Conservation (phyloP, 92 coral and sea anemone species). For the Montipora capitata region DNA sequence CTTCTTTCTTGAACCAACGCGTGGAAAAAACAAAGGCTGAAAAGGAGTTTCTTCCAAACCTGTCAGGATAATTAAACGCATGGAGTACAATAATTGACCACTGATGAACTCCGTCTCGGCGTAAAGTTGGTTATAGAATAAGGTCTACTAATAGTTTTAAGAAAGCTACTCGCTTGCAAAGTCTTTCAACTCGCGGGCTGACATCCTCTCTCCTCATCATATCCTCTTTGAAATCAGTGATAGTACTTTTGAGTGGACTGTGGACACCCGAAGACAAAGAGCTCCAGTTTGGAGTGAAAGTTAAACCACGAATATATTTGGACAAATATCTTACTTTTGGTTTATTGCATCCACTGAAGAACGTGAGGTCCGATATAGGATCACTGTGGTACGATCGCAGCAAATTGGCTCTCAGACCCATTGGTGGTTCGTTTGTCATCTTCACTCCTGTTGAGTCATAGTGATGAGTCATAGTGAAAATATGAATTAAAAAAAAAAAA, state of each 20-base stretch:
- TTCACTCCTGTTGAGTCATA: conserved; percentile 79
- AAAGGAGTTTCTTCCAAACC: conserved; percentile 96
- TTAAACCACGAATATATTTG: no score
- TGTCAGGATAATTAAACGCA: conserved; percentile 22
- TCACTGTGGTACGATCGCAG: conserved; percentile 94
- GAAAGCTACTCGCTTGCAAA: no score
- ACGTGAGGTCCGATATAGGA: conserved; percentile 93
- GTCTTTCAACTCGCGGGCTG: no score
- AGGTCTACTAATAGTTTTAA: no score
- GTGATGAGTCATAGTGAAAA: background rate
- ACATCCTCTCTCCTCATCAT: no score
- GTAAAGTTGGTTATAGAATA: no score
- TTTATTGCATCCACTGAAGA: conserved; percentile 95
- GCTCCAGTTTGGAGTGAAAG: no score
- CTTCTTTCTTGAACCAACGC: conserved; percentile 97
- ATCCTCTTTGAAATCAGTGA: no score
- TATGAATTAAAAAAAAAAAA: background rate
- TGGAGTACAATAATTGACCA: background rate
- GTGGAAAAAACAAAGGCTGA: conserved; percentile 97
- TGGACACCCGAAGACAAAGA: no score
- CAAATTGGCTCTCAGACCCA: conserved; percentile 96
- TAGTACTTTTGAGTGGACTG: no score
- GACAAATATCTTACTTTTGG: conserved; percentile 61
- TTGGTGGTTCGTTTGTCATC: conserved; percentile 99
- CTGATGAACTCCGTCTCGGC: background rate